Base-by-base conservation (phyloP, 2,113 vertebrate genomes). In the Notothenia coriiceps region DNA sequence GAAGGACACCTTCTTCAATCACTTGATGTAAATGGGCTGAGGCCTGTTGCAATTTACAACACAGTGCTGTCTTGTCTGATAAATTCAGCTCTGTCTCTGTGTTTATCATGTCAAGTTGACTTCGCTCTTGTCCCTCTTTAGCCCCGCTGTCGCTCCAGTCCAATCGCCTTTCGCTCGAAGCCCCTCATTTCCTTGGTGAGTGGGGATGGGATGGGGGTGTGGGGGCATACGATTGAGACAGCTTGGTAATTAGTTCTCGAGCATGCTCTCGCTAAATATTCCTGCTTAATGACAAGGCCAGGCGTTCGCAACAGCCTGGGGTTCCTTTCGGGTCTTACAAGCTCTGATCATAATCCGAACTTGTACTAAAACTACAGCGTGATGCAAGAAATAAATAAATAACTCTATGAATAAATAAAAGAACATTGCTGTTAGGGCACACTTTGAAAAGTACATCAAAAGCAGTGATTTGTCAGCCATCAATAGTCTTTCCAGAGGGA, bases 371-470 rank as follows among this genome's bases (percentile, higher is more conserved):
- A 80, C 73, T 54, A 71, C n/a, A 10, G 66, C 57, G 13, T 18
- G 62, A 69, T 66, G 56, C 59, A 75, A 78, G 43, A 85, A 62
- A 78, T 62, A 80, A 84, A 86, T 80, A 81, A 88, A 84, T 84
- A 77, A 84, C 17, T 57, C 17, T 46, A 75, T 63, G 70, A 80
- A 79, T 86, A 77, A 89, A 87, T 86, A 79, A 89, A 88, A 81
- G 80, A 87, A 76, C 35, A 54, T 72, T 74, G 89, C 84, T 89
- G 84, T 86, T 76, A 84, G 87, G 88, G 86, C 75, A 83, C 46
- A 83, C 90, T 93, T 91, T 93, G 89, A 92, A 89, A 90, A 83
- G 88, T 71, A 88, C 91, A 91, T 91, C 90, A 89, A 90, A 91
- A 87, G 89, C 74, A 73, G 64, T 57, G 82, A 91, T 89, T 93